Evolutionary conservation across 2,888 invertebrate species (phyloP), one percentile per base, ranked within the genome.

Genomic region (Amblyjoppa fuscipennis): DNA sequence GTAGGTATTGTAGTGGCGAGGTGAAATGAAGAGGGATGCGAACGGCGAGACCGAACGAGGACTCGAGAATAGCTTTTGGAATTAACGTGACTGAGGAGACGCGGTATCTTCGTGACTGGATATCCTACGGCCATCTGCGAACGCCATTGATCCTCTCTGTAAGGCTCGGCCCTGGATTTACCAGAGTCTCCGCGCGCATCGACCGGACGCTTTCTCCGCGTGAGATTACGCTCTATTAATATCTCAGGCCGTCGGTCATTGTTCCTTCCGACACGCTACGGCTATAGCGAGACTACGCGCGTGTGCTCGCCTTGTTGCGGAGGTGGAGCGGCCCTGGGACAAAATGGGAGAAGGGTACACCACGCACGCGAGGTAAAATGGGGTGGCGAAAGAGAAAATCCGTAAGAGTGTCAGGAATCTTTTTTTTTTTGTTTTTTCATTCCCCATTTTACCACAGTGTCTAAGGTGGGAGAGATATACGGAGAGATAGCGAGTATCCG

Each of bases 161-260:
- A n/a, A 64, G 34, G 64, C 64, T 64, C n/a, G 64, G n/a, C n/a
- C 31, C 45, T 13, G 45, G 45, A 45, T 45, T 13, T 45, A 0
- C 45, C 45, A 13, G 45, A 3, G 13, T 13, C 13, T 45, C 45
- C 3, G 45, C 13, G 45, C 45, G 45, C 45, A 45, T 13, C 45
- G 13, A 13, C 13, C 45, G 45, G 13, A n/a, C 2, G 51, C 53
- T 28, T 71, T 71, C 28, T 34, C n/a, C 11, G 31, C 34, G 31
- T 51, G 45, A 84, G 80, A 84, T 84, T 84, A 77, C 75, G 76
- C 51, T 70, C 81, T 81, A 81, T 84, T 81, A 84, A 81, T 84
- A 80, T 84, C 64, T 41, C 49, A 25, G 76, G 51, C 68, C 66
- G 71, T 53, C 25, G 76, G 53, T 28, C 75, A 70, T 75, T 64